Base-by-base conservation (phyloP, 2,797 vertebrate genomes). In the Clarias platycephalus region DNA sequence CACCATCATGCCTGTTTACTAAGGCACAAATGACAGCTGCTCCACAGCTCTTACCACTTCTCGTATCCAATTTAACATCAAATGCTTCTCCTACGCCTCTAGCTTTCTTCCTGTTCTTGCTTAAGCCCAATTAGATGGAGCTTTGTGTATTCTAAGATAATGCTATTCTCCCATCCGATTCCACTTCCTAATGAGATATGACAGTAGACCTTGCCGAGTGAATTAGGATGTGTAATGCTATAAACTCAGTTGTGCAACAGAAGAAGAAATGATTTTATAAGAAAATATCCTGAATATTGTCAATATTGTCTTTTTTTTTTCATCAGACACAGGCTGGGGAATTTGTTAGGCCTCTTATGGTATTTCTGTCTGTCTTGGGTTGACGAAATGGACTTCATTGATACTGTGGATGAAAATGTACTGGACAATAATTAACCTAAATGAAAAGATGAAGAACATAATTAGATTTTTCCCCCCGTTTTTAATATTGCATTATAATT, bases 71-170 rank as follows among this genome's bases (percentile, higher is more conserved):
- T 80, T 83, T 83, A 83, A 78, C 49, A 76, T 85, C 64, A 81
- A 84, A 13, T 63, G 60, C 71, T 79, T 82, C 53, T 82, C 75
- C 40, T 18, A 80, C 22, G 74, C 87, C 79, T 82, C 79, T 77
- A 63, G 64, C 77, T 75, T 84, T 84, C 81, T 86, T 83, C 70
- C 37, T 83, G 22, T 26, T 63, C 34, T 75, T 80, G 66, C 87
- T 85, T 83, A 83, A 84, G 75, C 55, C 44, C 55, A 89, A 84
- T 88, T 86, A 82, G 62, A 66, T 68, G 66, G 44, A 67, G 80
- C 66, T 75, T 76, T 74, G 20, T 84, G 62, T 83, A 49, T 88
- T 86, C 67, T 26, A 60, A 74, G 44, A 77, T 83, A 84, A 82
- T 84, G 31, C 60, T 78, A 74, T 88, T 85, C n/a, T 84, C 44